A percentile compares a stretch with the other conserved stretches of the same genome.
Conservation (phyloP, 2,888 invertebrate species). For the Catocala sponsa region DNA sequence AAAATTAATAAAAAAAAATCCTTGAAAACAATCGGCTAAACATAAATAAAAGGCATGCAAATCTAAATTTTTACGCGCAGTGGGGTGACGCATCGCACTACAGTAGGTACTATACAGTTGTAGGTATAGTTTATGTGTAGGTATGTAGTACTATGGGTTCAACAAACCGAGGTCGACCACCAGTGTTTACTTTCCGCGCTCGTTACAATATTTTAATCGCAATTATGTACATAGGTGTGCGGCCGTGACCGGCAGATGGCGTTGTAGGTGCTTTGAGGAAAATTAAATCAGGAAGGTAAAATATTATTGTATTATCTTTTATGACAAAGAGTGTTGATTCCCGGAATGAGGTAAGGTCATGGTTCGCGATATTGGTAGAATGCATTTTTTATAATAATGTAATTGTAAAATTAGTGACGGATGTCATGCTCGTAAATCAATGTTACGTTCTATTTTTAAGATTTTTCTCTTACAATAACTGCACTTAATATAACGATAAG, state of each 20-base stretch:
- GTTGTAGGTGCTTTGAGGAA: constrained; percentile 12
- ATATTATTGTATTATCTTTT: too few species aligned
- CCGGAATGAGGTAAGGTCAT: too few species aligned
- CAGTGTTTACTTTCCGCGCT: constrained; percentile 42
- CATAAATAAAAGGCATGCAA: constrained; percentile 37
- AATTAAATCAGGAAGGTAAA: neutral
- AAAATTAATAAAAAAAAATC: constrained; percentile 13
- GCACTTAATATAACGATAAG: too few species aligned
- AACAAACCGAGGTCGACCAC: constrained; percentile 46
- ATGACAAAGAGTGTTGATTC: too few species aligned
- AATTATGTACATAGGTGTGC: constrained; percentile 21
- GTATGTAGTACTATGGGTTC: constrained; percentile 46
- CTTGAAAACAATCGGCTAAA: constrained; percentile 40
- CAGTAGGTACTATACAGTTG: constrained; percentile 9
- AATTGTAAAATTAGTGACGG: too few species aligned
- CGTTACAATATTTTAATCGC: constrained; percentile 42
- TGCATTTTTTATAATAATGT: too few species aligned
- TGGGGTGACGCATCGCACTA: constrained; percentile 19
- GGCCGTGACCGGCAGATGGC: constrained; percentile 33
- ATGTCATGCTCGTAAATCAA: too few species aligned
- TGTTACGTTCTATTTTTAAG: too few species aligned
- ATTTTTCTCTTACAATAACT: too few species aligned
- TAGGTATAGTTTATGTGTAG: constrained; percentile 27
- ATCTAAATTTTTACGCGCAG: constrained; percentile 38
- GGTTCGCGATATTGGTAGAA: too few species aligned